phyloP scores from a whole-genome alignment of 2,888 invertebrate species.

The Pristionchus arcanus region DNA sequence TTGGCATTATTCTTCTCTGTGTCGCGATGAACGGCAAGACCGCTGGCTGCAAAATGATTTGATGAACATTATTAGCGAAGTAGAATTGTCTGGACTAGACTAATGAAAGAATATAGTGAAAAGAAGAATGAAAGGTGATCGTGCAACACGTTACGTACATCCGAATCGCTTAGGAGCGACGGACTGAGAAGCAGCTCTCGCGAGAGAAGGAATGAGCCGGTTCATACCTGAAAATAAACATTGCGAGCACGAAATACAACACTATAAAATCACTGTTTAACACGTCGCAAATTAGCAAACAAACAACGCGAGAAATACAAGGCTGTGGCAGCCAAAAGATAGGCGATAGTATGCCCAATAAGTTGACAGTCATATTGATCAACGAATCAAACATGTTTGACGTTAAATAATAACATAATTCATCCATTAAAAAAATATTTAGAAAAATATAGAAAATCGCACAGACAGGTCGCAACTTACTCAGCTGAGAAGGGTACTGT shows the following conservation, averaged over 20 bases:
- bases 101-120: background rate
- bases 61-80: background rate
- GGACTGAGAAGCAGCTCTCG: slow-evolving; percentile 44
- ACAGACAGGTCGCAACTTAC: background rate
- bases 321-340: background rate
- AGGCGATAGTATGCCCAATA: background rate
- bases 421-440: background rate
- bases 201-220: slow-evolving; percentile 50
- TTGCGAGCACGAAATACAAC: background rate
- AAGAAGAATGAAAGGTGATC: no score
- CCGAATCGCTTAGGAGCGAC: slow-evolving; percentile 50
- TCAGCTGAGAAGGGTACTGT: background rate
- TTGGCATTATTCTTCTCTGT: slow-evolving; percentile 76
- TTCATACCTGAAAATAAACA: slow-evolving; percentile 40
- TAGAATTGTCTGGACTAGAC: no score
- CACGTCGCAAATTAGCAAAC: background rate
- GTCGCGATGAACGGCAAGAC: slow-evolving; percentile 77
- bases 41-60: slow-evolving; percentile 59
- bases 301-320: background rate
- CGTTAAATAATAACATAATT: background rate
- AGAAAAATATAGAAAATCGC: background rate
- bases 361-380: background rate
- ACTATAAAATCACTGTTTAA: background rate
- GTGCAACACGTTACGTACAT: background rate
- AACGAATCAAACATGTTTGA: background rate